Evolutionary conservation across 1,140 invertebrate genomes (phyloP), one percentile per base, ranked within the genome.

Genomic region (Adoxophyes honmai): DNA sequence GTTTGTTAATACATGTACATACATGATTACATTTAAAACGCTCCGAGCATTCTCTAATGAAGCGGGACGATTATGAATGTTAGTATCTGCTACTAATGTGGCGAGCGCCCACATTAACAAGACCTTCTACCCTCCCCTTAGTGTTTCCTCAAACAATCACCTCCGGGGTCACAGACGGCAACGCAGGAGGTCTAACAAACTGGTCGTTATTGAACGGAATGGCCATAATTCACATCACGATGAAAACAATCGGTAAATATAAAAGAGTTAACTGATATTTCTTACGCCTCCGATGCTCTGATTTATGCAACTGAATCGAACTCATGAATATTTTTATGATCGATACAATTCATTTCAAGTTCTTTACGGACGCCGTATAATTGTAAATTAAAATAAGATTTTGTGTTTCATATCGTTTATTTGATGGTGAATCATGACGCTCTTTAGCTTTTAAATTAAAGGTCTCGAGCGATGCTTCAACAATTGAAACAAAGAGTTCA

Each of bases 191-290:
- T 65, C 62, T 55, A 7, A 1, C 33, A 56, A 18, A 44, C 14
- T 68, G 68, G 68, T 28, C n/a, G 39, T 13, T 21, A 60, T 28
- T 35, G 36, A 59, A 61, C 54, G 55, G 55, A 34, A 61, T 55
- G 38, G 55, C 61, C 44, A 55, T 72, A 68, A 60, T 66, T 68
- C 52, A 68, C 36, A 35, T 63, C 35, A 44, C 59, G 60, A 60
- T 64, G 57, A 68, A 68, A 72, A 66, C 66, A 68, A 72, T 68
- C 59, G 59, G 64, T 72, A 66, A 66, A 72, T 66, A 66, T 68
- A 62, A 66, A 68, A 72, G 59, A 58, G 56, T 48, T 34, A 59
- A 61, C 60, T 59, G 61, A 64, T 52, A 52, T 59, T 71, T 66
- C 59, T 68, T 65, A 59, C 62, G 66, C 68, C 60, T 55, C 52